Base-by-base conservation (phyloP, 2,888 invertebrate species). In the Tetramorium bicarinatum region DNA sequence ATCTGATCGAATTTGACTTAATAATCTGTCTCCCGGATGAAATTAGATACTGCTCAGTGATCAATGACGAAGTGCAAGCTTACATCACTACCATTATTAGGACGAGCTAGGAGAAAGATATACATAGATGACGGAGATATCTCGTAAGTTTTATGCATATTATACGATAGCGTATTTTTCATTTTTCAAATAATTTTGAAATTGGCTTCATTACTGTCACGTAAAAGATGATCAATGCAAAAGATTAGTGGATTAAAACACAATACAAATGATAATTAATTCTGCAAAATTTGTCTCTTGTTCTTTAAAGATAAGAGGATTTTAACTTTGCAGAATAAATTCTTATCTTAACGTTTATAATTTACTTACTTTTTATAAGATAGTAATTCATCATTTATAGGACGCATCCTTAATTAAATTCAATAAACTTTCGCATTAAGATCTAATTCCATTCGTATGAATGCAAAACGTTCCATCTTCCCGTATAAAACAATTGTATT, bases 41-140 rank as follows among this genome's bases (percentile, higher is more conserved):
- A 67, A 77, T 64, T 56, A 67, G 44, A 66, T 64, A 9, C 13
- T 61, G 3, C 2, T 64, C 49, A 21, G 25, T 11, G 54, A 41
- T 62, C 41, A 44, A 54, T 52, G 41, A 47, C 9, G 18, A 54
- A 49, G 15, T 6, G 18, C 15, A 11, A 77, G n/a, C 21, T n/a
- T 79, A 69, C 54, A 15, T 77, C 11, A 56, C 6, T 21, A 71
- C 18, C 47, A 76, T 59, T 76, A 44, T 41, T 29, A 34, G 34
- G 11, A 76, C 8, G 56, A 49, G 8, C 9, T 29, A 7, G 15
- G 18, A 13, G 34, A 67, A 52, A 52, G n/a, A 6, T 44, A 21
- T 34, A 34, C n/a, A 44, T 2, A 41, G 13, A 66, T 29, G 15
- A 56, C 13, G 25, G 13, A 47, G 13, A 34, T 41, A n/a, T 29